Evolutionary conservation across 2,797 vertebrate species (phyloP), one percentile per base, ranked within the genome.

Genomic region (Sciurus carolinensis): DNA sequence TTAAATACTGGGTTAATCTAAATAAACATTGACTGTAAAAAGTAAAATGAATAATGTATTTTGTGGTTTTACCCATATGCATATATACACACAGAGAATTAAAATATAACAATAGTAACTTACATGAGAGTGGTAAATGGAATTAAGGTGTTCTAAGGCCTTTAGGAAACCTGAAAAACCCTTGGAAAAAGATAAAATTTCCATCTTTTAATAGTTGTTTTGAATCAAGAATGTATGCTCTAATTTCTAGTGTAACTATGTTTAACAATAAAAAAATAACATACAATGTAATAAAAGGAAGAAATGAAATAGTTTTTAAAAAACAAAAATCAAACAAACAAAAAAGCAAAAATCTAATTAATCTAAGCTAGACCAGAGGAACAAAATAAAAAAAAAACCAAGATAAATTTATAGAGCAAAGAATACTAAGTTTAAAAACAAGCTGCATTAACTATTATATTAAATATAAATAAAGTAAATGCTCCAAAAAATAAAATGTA

Each of bases 11-110:
- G 24, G 11, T 95, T 44, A 54, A 92, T 92, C 42, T 85, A 92
- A 90, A 87, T 97, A 47, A 93, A 91, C 88, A 88, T 33, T 82
- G 62, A 90, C 8, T 85, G 0, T 67, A 91, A 91, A 94, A 92
- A 44, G 66, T 90, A 77, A 90, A 92, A 85, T 77, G 28, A 66
- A 85, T 77, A 73, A 39, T 71, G 22, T 73, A 26, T 88, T 94
- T 95, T 92, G 76, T 67, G 36, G n/a, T 90, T 97, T 92, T 59
- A 87, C n/a, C 67, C 33, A 92, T 26, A 91, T 1, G 9, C 12
- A 64, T 22, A 66, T n/a, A 79, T 30, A 64, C 24, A 91, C 8
- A 67, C 7, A 69, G 1, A 89, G 7, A 66, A 66, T 95, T 64
- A 75, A 89, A 95, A 80, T n/a, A 44, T 24, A 36, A 52, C 22